Evolutionary conservation across 2,888 invertebrate species (phyloP).

Genomic region (Polylopha cassiicola): DNA sequence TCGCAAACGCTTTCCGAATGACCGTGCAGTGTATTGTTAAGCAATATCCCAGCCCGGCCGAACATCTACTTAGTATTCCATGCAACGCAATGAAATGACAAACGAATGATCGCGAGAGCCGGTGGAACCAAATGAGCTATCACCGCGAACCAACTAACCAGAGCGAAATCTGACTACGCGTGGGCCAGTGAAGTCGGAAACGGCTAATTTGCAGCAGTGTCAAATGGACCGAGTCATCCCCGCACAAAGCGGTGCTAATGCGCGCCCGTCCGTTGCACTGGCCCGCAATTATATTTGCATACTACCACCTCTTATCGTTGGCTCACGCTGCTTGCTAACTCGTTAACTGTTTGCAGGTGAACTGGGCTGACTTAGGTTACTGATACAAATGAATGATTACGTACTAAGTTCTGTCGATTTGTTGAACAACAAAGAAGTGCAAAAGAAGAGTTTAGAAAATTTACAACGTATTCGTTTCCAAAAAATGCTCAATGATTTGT

Average conservation of each 20-base stretch:
- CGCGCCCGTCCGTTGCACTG: slow-evolving; percentile 56
- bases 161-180: slow-evolving; percentile 37
- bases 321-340: slow-evolving; percentile 11
- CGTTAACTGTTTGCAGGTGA: not conserved
- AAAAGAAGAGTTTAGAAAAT: too few relatives aligned
- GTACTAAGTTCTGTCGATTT: too few relatives aligned
- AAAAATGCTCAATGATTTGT: too few relatives aligned
- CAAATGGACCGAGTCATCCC: slow-evolving; percentile 68
- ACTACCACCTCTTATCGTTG: slow-evolving; percentile 23
- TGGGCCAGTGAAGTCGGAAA: slow-evolving; percentile 42
- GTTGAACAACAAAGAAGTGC: too few relatives aligned
- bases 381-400: not conserved
- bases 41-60: too few relatives aligned
- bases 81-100: too few relatives aligned
- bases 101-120: slow-evolving; percentile 2
- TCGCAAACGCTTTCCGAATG: too few relatives aligned
- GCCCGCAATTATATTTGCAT: slow-evolving; percentile 70
- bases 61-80: too few relatives aligned
- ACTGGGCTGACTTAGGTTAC: not conserved
- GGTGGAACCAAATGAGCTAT: slow-evolving; percentile 19
- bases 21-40: too few relatives aligned
- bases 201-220: slow-evolving; percentile 62
- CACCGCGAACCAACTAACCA: slow-evolving; percentile 21
- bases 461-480: too few relatives aligned
- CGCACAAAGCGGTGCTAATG: slow-evolving; percentile 68